These are phyloP conservation scores for Athalia rosae DNA, from an alignment of 2,888 invertebrate genomes.

Conservation along the genomic window DNA sequence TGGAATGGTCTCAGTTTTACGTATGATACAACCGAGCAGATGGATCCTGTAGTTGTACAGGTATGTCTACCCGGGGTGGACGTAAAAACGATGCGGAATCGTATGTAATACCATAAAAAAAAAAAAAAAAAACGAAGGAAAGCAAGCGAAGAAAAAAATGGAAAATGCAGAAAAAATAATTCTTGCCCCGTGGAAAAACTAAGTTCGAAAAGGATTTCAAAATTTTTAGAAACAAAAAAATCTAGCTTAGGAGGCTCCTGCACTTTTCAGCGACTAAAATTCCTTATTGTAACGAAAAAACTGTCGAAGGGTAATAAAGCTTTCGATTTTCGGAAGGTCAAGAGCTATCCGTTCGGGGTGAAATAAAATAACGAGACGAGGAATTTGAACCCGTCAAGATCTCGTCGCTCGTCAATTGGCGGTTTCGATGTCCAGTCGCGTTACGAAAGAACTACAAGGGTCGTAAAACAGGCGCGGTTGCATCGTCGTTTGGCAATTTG, in stretches of 20 bases:
- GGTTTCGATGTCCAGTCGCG: constrained; percentile 18
- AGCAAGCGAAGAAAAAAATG: neutral
- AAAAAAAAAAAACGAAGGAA: neutral
- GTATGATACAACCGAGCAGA: neutral
- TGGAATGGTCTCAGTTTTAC: neutral
- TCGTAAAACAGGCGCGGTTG: constrained; percentile 37
- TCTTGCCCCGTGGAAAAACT: too few relatives aligned
- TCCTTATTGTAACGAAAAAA: neutral
- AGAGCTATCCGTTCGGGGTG: too few relatives aligned
- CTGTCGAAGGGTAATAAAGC: neutral
- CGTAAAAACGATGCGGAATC: neutral
- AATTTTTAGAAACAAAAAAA: too few relatives aligned
- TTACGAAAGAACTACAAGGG: constrained; percentile 13
- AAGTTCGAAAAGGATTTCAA: too few relatives aligned
- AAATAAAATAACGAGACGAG: neutral
- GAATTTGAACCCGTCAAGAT: neutral
- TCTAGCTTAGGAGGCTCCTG: too few relatives aligned
- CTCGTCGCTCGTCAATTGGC: constrained; percentile 12
- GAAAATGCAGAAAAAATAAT: neutral
- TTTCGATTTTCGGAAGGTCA: neutral
- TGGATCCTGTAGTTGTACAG: neutral
- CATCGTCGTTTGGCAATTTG: constrained; percentile 39
- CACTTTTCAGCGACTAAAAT: too few relatives aligned
- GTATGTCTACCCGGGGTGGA: neutral
- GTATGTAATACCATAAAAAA: neutral